Evolutionary conservation across 2,797 vertebrate genomes (phyloP), one percentile per base, ranked within the genome.

Genomic region (Poecilia gillii): DNA sequence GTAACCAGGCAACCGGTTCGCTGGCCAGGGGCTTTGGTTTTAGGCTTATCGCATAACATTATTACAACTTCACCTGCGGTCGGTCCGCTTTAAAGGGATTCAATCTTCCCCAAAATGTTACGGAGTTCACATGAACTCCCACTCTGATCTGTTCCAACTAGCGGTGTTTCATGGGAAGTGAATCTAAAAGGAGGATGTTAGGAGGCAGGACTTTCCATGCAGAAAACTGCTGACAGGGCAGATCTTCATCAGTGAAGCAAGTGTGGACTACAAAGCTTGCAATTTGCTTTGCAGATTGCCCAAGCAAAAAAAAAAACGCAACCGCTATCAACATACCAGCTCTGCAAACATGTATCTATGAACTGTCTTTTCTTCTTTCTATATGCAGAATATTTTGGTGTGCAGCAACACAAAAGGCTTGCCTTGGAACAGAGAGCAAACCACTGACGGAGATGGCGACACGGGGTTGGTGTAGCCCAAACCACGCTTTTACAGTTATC

Each of bases 1-100:
- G 94, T 96, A 93, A 93, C 96, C 90, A 95, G 86, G 95, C 95
- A 96, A 96, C 95, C 78, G 79, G 89, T 70, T 53, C 85, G 86
- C 83, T 89, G 76, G 89, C 70, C 85, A 81, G 66, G 62, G 87
- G 91, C 87, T 91, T 81, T 81, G 82, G 77, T 89, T 80, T 78
- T 55, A 75, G 76, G 82, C 91, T 94, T 93, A 95, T 95, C 94
- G 95, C 93, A 92, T 94, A 94, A 92, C 92, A 72, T 80, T 70
- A 73, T 70, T 86, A 72, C 36, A 62, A 79, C 81, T 78, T 80
- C 79, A 77, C 73, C 73, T 18, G 81, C 76, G 82, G 86, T 84
- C 77, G 81, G 86, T 84, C 39, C n/a, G 73, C 49, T 80, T 86
- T 84, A 81, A 77, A 62, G 7, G 73, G 75, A 62, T 83, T 81